Conservation (phyloP, 1,140 invertebrate species). For the Eulimnadia texana region DNA sequence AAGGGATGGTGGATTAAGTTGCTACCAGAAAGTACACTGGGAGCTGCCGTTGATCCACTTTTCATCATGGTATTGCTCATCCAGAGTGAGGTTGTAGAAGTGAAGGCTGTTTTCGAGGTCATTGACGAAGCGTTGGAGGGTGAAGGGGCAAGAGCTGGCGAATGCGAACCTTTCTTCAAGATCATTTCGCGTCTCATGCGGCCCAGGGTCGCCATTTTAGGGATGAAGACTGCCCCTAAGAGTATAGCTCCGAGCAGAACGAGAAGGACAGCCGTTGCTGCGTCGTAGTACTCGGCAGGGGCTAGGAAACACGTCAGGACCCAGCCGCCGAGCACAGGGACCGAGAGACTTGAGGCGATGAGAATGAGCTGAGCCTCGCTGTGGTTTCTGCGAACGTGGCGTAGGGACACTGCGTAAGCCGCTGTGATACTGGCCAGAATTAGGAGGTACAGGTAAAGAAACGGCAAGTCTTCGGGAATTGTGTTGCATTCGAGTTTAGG, state of each 20-base stretch:
- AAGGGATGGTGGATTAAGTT: not conserved
- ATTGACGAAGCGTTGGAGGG: not conserved
- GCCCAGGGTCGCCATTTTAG: slow-evolving; percentile 4
- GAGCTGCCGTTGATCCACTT: not conserved
- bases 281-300: slow-evolving; percentile 7
- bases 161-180: not conserved
- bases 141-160: not conserved
- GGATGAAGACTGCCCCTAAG: slow-evolving; percentile 8
- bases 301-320: not conserved
- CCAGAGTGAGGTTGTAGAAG: not conserved
- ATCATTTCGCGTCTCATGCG: slow-evolving; percentile 3
- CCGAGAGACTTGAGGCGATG: not conserved
- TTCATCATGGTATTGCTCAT: not conserved
- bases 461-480: slow-evolving; percentile 5
- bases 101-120: not conserved
- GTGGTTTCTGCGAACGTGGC: slow-evolving; percentile 11
- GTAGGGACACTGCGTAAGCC: slow-evolving; percentile 7
- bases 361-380: slow-evolving; percentile 15
- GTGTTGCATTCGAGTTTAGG: not conserved
- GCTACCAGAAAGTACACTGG: not conserved
- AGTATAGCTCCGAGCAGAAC: not conserved
- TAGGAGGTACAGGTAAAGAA: slow-evolving; percentile 12
- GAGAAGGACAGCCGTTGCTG: not conserved
- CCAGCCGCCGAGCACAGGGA: not conserved
- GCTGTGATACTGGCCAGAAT: slow-evolving; percentile 12